Evolutionary conservation across 2,888 invertebrate species (phyloP).

Genomic region (Lasioglossum villosulum): DNA sequence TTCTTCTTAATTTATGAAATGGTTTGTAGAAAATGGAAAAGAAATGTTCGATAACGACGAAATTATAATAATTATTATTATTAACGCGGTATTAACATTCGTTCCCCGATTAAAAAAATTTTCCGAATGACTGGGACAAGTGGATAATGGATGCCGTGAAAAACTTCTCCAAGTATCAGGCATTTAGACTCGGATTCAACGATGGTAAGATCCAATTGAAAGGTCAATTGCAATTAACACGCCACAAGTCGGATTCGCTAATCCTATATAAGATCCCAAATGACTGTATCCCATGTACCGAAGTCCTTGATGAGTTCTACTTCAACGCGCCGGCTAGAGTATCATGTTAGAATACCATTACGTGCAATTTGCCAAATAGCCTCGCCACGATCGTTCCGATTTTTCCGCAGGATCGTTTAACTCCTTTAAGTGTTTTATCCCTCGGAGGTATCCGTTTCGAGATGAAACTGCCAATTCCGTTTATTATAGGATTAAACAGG

Average conservation of each 20-base stretch:
- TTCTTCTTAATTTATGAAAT: neutral
- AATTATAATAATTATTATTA: neutral
- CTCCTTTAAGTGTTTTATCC: slow-evolving; percentile 17
- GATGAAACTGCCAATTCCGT: neutral
- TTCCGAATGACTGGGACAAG: neutral
- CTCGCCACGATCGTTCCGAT: slow-evolving; percentile 13
- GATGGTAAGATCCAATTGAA: slow-evolving; percentile 31
- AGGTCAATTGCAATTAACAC: slow-evolving; percentile 42
- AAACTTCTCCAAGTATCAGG: neutral
- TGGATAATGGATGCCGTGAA: neutral
- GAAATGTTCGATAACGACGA: neutral
- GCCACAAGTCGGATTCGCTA: slow-evolving; percentile 24
- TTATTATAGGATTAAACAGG: neutral
- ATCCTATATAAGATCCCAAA: slow-evolving; percentile 22
- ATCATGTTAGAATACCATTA: slow-evolving; percentile 22
- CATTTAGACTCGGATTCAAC: slow-evolving; percentile 24
- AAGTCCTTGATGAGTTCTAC: slow-evolving; percentile 14
- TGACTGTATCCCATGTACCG: slow-evolving; percentile 28
- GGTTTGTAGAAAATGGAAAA: neutral
- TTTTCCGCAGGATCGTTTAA: slow-evolving; percentile 23
- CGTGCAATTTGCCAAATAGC: slow-evolving; percentile 21
- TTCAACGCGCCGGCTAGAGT: slow-evolving; percentile 1
- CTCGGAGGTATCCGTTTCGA: slow-evolving; percentile 3
- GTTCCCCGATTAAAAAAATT: neutral
- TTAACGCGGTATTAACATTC: neutral